These are phyloP conservation scores for Rhinatrema bivittatum DNA, from an alignment of 2,797 vertebrate species.

Conservation along the genomic window DNA sequence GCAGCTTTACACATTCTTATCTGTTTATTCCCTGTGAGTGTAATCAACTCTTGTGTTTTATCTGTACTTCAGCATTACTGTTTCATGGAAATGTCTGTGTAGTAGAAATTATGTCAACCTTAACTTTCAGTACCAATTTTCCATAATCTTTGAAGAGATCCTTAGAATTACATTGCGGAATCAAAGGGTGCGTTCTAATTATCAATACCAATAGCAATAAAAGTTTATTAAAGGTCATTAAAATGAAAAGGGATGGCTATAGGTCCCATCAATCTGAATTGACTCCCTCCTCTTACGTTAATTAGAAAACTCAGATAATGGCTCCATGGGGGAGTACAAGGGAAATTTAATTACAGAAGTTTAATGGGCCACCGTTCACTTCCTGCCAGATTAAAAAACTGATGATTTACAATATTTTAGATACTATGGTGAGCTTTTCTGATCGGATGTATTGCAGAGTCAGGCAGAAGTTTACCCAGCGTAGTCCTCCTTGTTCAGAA, in stretches of 20 bases:
- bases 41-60: too few species aligned
- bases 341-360: conserved; percentile 91
- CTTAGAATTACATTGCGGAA: conserved; percentile 63
- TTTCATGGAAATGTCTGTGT: neutral
- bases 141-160: conserved; percentile 52
- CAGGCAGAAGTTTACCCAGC: conserved; percentile 29
- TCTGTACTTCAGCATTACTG: too few species aligned
- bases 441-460: conserved; percentile 52
- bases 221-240: conserved; percentile 99
- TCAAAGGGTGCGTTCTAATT: conserved; percentile 92
- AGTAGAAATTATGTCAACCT: conserved; percentile 8
- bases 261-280: conserved; percentile 87
- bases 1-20: too few species aligned
- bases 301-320: conserved; percentile 97
- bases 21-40: too few species aligned
- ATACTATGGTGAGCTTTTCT: conserved; percentile 37
- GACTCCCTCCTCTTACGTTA: conserved; percentile 96
- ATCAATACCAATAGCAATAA: conserved; percentile 94
- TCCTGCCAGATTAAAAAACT: conserved; percentile 71
- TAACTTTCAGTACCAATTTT: conserved; percentile 50
- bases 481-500: conserved; percentile 26
- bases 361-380: conserved; percentile 86
- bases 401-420: conserved; percentile 66
- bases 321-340: conserved; percentile 83
- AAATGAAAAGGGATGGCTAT: conserved; percentile 91